Conservation (phyloP, 2,888 invertebrate species). For the Dolichopus griseipennis region DNA sequence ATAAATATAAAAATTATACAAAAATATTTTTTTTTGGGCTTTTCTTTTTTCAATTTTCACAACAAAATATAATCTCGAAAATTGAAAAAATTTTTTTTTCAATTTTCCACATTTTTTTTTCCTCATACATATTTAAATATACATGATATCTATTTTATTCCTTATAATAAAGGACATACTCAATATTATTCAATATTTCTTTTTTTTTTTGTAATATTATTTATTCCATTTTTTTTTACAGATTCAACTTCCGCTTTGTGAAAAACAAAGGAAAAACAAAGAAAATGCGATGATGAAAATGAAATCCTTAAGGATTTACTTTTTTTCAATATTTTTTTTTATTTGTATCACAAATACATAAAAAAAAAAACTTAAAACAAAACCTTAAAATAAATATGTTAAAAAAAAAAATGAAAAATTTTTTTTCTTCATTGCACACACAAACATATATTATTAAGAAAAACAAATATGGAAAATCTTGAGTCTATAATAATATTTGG, state of each 20-base stretch:
- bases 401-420: too few species aligned
- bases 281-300: neutral
- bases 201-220: neutral
- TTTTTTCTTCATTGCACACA: too few species aligned
- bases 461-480: neutral
- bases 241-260: neutral
- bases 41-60: too few species aligned
- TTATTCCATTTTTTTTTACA: neutral
- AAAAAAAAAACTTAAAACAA: too few species aligned
- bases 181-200: neutral
- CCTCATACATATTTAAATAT: neutral
- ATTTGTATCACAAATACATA: neutral
- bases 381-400: too few species aligned
- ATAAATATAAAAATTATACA: neutral
- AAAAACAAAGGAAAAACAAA: neutral
- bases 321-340: neutral
- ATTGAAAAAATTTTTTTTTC: neutral
- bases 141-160: neutral
- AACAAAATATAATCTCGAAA: neutral
- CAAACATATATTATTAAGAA: too few species aligned
- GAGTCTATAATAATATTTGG: neutral
- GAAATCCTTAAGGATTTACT: slow-evolving; percentile 1
- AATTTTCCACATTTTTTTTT: too few species aligned
- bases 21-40: too few species aligned
- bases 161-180: slow-evolving; percentile 1